phyloP scores from a whole-genome alignment of 2,797 vertebrate species.

The Melanitta fusca region DNA sequence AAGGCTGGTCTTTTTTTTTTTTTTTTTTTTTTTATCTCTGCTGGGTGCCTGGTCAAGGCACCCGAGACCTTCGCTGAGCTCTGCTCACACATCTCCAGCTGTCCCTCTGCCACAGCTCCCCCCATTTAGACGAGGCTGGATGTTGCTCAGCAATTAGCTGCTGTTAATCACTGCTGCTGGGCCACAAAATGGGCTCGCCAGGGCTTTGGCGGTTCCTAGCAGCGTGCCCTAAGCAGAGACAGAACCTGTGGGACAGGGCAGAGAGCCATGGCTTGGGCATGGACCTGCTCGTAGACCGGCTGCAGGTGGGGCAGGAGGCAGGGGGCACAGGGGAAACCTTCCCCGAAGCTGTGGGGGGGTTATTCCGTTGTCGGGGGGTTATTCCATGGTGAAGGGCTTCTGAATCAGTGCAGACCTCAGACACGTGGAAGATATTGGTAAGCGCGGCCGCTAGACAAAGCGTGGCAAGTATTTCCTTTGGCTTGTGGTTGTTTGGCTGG shows the following conservation, averaged over 20 bases:
- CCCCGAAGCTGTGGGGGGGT: background rate
- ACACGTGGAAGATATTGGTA: background rate
- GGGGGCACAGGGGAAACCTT: background rate
- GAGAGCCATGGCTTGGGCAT: background rate
- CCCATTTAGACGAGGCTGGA: background rate
- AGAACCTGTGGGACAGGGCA: too few species aligned
- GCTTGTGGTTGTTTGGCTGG: background rate
- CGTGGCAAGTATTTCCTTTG: background rate
- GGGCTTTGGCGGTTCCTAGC: background rate
- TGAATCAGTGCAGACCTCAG: slow-evolving; percentile 2
- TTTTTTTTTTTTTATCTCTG: background rate
- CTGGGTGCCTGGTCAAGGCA: background rate
- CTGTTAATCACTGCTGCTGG: background rate
- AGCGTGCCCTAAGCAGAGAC: background rate
- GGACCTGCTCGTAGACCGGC: rapidly evolving
- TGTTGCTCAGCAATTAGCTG: background rate
- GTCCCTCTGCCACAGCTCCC: background rate
- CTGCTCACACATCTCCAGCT: background rate
- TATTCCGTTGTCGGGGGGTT: background rate
- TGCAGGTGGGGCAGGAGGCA: background rate
- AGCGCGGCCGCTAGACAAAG: background rate
- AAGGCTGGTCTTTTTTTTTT: too few species aligned
- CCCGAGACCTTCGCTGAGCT: background rate
- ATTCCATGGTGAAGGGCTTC: background rate
- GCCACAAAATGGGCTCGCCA: background rate